These are phyloP conservation scores for Lithophane leautieri DNA, from an alignment of 2,888 invertebrate species.

Conservation along the genomic window DNA sequence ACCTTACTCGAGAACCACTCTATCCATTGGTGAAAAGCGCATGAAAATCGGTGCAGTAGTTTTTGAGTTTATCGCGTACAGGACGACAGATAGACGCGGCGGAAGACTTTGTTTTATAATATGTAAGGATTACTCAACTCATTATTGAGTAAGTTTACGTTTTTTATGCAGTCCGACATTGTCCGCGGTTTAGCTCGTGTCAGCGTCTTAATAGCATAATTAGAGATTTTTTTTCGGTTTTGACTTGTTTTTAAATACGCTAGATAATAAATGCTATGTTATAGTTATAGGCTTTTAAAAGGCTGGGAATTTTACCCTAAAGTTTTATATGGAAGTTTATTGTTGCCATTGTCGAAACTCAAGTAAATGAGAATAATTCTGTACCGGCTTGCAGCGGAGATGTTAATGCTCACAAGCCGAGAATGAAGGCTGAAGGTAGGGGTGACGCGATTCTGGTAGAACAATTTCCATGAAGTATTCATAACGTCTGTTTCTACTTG, in stretches of 20 bases:
- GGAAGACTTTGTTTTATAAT: too few relatives aligned
- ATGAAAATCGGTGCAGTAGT: too few relatives aligned
- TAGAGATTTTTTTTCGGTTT: not conserved
- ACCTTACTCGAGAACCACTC: too few relatives aligned
- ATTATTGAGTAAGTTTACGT: too few relatives aligned
- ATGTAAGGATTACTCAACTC: too few relatives aligned
- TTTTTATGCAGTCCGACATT: too few relatives aligned
- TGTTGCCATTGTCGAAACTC: constrained; percentile 37
- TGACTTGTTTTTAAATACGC: not conserved
- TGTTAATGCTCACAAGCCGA: constrained; percentile 9
- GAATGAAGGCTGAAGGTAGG: not conserved
- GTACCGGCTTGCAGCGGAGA: constrained; percentile 23
- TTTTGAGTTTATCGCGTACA: too few relatives aligned
- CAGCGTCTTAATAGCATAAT: not conserved
- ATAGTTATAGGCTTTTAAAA: too few relatives aligned
- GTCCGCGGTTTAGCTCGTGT: too few relatives aligned
- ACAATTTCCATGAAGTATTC: not conserved
- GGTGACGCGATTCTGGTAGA: not conserved
- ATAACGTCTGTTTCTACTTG: not conserved
- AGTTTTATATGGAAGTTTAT: constrained; percentile 25
- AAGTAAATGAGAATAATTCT: constrained; percentile 34
- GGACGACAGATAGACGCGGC: too few relatives aligned
- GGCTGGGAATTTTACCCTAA: constrained; percentile 3
- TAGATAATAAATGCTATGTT: not conserved
- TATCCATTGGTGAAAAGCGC: too few relatives aligned